Base-by-base conservation (phyloP, 2,888 invertebrate genomes). In the Pseudococcus viburni region DNA sequence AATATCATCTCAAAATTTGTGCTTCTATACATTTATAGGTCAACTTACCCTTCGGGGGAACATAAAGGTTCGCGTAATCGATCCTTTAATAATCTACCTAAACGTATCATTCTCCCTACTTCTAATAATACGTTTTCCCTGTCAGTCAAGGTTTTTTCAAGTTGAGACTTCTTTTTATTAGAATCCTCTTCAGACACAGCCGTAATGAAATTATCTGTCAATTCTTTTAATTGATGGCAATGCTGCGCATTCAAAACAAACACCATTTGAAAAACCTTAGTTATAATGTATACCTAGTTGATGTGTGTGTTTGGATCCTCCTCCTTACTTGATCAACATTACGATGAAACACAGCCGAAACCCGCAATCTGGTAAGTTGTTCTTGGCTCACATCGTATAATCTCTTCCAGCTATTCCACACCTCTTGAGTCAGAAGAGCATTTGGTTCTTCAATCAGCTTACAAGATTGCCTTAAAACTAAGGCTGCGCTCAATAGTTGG, bases 301-400 rank as follows among this genome's bases (percentile, higher is more conserved):
- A 33, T 33, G 3, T 33, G 26, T 33, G 22, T 64, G 12, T 33
- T 48, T 26, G n/a, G 22, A 22, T 64, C 22, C 39, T 39, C 39
- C 73, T 26, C 33, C 33, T 42, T 89, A 92, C 93, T 91, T 92
- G 92, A 87, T 92, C 92, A 84, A 92, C 92, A 89, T 95, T 95
- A 89, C 95, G 93, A 91, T 96, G 94, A 91, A 96, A 96, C 89
- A 96, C 95, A 11, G 95, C 94, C 4, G 95, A 95, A 55, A 96
- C 95, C 89, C 95, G 93, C 39, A 96, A 92, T 33, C 96, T 93
- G 2, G 95, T 95, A 92, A 95, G 94, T 91, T 95, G 95, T 92
- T 96, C 96, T 91, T 95, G 95, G 89, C 94, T 94, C 89, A 95
- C 94, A 77, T 93, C 93, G 89, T 95, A 93, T 83, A 96, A 93